Evolutionary conservation across 2,797 vertebrate species (phyloP).

Genomic region (Crenichthys baileyi): DNA sequence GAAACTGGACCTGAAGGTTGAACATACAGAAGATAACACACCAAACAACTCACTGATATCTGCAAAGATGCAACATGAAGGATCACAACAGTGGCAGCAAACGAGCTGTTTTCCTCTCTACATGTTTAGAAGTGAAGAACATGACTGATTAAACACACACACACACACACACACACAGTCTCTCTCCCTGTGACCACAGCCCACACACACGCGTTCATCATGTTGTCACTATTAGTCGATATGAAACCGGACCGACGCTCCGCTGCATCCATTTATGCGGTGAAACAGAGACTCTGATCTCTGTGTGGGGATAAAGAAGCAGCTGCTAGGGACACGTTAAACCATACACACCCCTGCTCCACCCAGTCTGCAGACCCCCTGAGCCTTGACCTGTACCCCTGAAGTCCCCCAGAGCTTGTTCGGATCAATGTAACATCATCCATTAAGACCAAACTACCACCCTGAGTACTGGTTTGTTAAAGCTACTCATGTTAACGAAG

Average conservation of each 20-base stretch:
- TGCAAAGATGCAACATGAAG: neutral
- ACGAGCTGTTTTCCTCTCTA: neutral
- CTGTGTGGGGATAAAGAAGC: conserved; percentile 51
- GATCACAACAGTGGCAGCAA: neutral
- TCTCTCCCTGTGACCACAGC: conserved; percentile 4
- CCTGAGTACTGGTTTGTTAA: conserved; percentile 17
- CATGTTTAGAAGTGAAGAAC: neutral
- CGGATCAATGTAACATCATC: conserved; percentile 57
- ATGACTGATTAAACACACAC: neutral
- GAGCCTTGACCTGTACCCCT: conserved; percentile 25
- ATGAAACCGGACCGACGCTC: conserved; percentile 40
- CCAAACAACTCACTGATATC: neutral
- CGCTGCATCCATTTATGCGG: conserved; percentile 19
- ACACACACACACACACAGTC: neutral
- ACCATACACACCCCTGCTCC: conserved; percentile 25
- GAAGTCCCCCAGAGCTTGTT: neutral
- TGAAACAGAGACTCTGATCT: conserved; percentile 26
- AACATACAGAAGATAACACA: neutral
- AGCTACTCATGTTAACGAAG: neutral
- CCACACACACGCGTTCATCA: conserved; percentile 13
- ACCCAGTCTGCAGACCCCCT: neutral
- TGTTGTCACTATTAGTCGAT: conserved; percentile 36
- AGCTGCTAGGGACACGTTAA: conserved; percentile 63
- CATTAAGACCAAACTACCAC: conserved; percentile 26
- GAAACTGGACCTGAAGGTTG: conserved; percentile 6